Evolutionary conservation across 2,888 invertebrate genomes (phyloP), one percentile per base, ranked within the genome.

Genomic region (Mycogona germanica): DNA sequence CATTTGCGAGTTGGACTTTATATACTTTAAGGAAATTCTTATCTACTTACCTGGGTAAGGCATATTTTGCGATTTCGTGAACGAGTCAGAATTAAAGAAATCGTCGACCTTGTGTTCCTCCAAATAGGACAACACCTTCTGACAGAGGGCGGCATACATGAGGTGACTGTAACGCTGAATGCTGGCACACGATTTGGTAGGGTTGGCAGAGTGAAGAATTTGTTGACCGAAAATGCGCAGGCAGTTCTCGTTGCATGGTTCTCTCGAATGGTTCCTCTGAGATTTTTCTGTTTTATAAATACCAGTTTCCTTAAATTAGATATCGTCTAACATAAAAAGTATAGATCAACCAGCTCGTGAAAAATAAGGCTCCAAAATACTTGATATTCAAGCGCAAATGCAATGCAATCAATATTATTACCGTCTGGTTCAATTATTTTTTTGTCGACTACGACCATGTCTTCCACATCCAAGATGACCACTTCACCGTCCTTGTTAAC

Each of bases 121-220:
- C 50, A 60, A 50, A 51, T 60, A 35, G 21, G 60, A 60, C 21
- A 60, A 51, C 25, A 60, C 50, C 47, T 57, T 55, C 32, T 60
- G 59, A 37, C 60, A 60, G 14, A 57, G 58, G n/a, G 57, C 45
- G 9, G 58, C 59, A 53, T 58, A 59, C 60, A 60, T 60, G 14
- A 60, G 25, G 25, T 59, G 59, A 14, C 59, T 41, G 51, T 57
- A 60, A 32, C 57, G 54, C 19, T 53, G 48, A n/a, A 60, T 50
- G 32, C 49, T 38, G 21, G 48, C 49, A 37, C 60, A 60, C 4
- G 53, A 23, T 14, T 52, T 54, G 5, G 47, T 23, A 19, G 37
- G 35, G 23, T 54, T 49, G 12, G 25, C 1, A 2, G 54, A 54
- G 48, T 60, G 55, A 40, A 60, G 50, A 35, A 60, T 51, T 41